Base-by-base conservation (phyloP, 2,888 invertebrate species). In the Tanaodytes sp. region DNA sequence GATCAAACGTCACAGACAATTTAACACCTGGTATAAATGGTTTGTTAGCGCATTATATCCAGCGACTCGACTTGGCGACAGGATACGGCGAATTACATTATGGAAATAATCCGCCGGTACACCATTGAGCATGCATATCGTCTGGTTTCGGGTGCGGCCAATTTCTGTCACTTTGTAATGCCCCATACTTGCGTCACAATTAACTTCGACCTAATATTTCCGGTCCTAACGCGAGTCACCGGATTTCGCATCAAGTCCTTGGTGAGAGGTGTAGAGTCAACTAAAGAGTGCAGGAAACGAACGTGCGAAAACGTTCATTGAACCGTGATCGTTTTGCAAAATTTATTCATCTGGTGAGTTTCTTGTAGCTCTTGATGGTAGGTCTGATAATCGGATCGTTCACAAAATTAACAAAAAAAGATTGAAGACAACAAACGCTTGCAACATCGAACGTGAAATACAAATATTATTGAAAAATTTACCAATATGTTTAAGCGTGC, bases 11-110 rank as follows among this genome's bases (percentile, higher is more conserved):
- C 83, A 83, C 84, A 82, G 82, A 79, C 84, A 83, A 83, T 84
- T 84, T 82, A 83, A 84, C 84, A 84, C 84, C 84, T 84, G 84
- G 80, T 75, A 78, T 81, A 82, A 83, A 82, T 82, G 84, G 83
- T 82, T 82, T 81, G 82, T 80, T 79, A 82, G 75, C 80, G 81
- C 80, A 82, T 80, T 82, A 82, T 81, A 79, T 81, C 77, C 71
- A 73, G 71, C 77, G 75, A 76, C 75, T 72, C 74, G 71, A 76
- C 75, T 72, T 74, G 71, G 63, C 75, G 73, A 79, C 80, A 83
- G 84, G 84, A 83, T 82, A 82, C 82, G 76, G 79, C 77, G 71
- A 79, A 82, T 80, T 82, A 83, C 82, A 80, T 81, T 84, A 84
- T 84, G 83, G 82, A 83, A 84, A 84, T 82, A 78, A 81, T 78